Conservation (phyloP, 2,113 vertebrate species). For the Pogona vitticeps region DNA sequence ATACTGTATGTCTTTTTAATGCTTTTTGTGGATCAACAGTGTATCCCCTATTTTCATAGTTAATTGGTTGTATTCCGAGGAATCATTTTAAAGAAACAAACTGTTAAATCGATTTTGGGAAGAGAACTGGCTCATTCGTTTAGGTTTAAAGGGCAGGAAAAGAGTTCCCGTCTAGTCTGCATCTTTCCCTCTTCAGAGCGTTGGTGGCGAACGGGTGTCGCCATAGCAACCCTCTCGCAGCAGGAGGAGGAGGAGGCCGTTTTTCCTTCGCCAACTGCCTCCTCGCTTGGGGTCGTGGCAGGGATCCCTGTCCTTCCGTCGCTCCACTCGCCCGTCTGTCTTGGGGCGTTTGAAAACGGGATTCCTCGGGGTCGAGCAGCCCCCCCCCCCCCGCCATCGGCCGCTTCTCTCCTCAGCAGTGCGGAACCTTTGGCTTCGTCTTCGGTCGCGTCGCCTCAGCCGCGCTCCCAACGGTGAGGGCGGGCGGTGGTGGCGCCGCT, state of each 20-base stretch:
- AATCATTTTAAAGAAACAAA: not conserved
- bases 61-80: not conserved
- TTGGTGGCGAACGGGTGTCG: rapidly evolving
- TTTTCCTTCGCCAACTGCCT: not conserved
- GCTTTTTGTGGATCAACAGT: too few relatives aligned
- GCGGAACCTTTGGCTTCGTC: too few relatives aligned
- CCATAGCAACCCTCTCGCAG: not conserved
- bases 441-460: too few relatives aligned
- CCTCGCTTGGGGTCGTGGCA: not conserved
- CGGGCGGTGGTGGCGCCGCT: too few relatives aligned
- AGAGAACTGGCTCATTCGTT: rapidly evolving
- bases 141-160: not conserved
- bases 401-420: too few relatives aligned
- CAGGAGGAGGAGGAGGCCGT: not conserved
- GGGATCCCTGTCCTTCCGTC: not conserved
- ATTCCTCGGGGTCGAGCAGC: not conserved
- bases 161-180: not conserved
- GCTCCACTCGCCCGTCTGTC: not conserved
- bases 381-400: not conserved
- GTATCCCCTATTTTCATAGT: not conserved
- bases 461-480: too few relatives aligned
- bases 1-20: not conserved
- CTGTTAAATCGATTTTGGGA: not conserved
- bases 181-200: too few relatives aligned
- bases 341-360: too few relatives aligned